Evolutionary conservation across 2,113 vertebrate genomes (phyloP).

Genomic region (Hippocampus abdominalis): DNA sequence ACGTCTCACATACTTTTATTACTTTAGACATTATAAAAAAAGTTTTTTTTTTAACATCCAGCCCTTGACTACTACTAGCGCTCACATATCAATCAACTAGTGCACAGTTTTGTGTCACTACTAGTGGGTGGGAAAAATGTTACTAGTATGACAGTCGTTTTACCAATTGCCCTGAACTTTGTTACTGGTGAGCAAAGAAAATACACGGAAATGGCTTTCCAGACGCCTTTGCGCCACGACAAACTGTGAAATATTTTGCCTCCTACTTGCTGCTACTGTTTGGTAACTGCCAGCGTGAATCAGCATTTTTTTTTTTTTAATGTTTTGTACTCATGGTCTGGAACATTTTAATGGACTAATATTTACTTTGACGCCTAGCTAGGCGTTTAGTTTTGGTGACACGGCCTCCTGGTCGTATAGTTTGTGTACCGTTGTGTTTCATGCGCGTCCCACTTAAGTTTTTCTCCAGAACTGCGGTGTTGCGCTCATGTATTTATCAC

Average conservation of each 20-base stretch:
- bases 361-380: not conserved
- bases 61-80: too few relatives aligned
- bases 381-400: conserved; percentile 13
- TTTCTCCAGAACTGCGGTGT: conserved; percentile 41
- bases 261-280: conserved; percentile 71
- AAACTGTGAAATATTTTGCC: conserved; percentile 71
- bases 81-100: too few relatives aligned
- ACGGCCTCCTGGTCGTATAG: conserved; percentile 27
- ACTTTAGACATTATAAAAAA: too few relatives aligned
- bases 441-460: conserved; percentile 59
- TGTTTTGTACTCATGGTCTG: conserved; percentile 34
- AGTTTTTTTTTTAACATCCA: too few relatives aligned
- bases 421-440: conserved; percentile 54
- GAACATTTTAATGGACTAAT: conserved; percentile 9
- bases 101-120: too few relatives aligned
- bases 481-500: conserved; percentile 62
- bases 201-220: not conserved
- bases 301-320: conserved; percentile 33
- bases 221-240: conserved; percentile 2
- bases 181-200: too few relatives aligned
- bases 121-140: not conserved
- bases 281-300: conserved; percentile 44
- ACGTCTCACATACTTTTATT: too few relatives aligned
- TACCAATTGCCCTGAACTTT: too few relatives aligned
- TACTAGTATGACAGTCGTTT: too few relatives aligned